phyloP scores from a whole-genome alignment of 2,888 invertebrate species.

The Alloplasta piceator region DNA sequence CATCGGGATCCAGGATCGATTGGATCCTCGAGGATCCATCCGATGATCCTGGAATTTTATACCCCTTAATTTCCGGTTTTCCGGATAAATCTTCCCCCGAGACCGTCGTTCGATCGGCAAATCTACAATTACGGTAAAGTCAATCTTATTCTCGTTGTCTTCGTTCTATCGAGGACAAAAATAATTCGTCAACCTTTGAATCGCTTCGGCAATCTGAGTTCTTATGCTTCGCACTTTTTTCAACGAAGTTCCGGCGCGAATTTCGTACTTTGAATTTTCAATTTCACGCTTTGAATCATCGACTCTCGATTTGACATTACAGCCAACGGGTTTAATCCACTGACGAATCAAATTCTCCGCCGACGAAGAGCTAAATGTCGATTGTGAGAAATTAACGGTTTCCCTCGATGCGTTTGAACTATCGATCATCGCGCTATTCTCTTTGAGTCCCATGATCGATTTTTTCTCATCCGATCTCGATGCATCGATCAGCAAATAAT shows the following conservation, averaged over 20 bases:
- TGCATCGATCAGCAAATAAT: slow-evolving; percentile 47
- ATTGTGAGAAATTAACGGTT: slow-evolving; percentile 60
- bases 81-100: neutral
- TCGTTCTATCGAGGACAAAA: neutral
- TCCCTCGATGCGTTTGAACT: slow-evolving; percentile 42
- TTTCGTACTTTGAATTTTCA: neutral
- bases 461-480: neutral
- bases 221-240: slow-evolving; percentile 39
- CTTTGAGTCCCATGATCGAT: neutral
- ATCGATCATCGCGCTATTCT: slow-evolving; percentile 3
- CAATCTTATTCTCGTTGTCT: neutral
- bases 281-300: neutral
- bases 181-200: slow-evolving; percentile 36
- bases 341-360: slow-evolving; percentile 71
- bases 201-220: slow-evolving; percentile 47
- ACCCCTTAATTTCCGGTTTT: neutral
- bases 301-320: neutral
- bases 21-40: slow-evolving; percentile 1
- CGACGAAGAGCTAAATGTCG: slow-evolving; percentile 68
- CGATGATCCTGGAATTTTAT: neutral
- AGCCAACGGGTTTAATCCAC: slow-evolving; percentile 64
- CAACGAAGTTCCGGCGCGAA: neutral
- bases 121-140: slow-evolving; percentile 10
- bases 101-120: slow-evolving; percentile 12
- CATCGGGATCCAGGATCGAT: neutral